Base-by-base conservation (phyloP, 1,140 invertebrate species). In the Proales similis region DNA sequence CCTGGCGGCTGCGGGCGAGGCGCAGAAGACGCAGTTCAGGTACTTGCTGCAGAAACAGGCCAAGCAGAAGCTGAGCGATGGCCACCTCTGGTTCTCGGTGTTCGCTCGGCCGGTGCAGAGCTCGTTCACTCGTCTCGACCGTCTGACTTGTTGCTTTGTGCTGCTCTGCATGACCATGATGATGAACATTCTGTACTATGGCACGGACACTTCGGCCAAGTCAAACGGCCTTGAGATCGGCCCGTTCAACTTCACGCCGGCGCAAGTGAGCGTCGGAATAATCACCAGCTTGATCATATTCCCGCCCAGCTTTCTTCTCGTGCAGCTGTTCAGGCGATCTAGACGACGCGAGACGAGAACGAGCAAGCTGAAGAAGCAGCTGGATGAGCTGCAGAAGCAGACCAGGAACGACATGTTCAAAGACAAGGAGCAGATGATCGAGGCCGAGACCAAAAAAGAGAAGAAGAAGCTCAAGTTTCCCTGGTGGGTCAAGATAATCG, bases 61-160 rank as follows among this genome's bases (percentile, higher is more conserved):
- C 0, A 69, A 71, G 24, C 76, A 78, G 63, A 78, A 78, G 57
- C 67, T 81, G 1, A 71, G 72, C 14, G 80, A 82, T 67, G 79
- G 79, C 22, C 80, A 82, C 67, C 67, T 82, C 6, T 82, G 80
- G 80, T 79, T 81, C 64, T 80, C 79, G 9, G 73, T 81, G 4
- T 75, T 82, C 64, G 71, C 77, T 30, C 66, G 79, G 30, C 79
- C 80, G 12, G 74, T 78, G 3, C 68, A 75, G 36, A 79, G 77
- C 38, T 68, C 79, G 27, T 81, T 81, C 65, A 80, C 72, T 12
- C 66, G 75, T 5, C 69, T 74, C 14, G 74, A 81, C 69, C 65
- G 80, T 26, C 72, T 80, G 14, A 77, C 78, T 6, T 78, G 77
- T 49, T 81, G 79, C 65, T 72, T 80, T 63, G 75, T 76, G 42